Conservation (phyloP, 1,140 invertebrate species). For the Apis cerana region DNA sequence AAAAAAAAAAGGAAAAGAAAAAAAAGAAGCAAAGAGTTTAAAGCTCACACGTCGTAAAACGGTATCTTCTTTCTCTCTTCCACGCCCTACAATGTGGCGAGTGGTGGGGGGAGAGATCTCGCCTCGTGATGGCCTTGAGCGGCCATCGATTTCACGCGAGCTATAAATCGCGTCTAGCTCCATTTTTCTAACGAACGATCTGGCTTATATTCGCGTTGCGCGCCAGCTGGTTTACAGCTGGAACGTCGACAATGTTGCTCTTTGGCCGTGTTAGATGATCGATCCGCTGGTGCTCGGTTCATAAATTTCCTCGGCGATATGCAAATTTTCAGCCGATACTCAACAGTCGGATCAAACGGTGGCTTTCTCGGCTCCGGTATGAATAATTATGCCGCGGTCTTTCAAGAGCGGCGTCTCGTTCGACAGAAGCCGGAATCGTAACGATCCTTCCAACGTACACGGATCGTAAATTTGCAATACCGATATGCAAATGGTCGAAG, state of each 20-base stretch:
- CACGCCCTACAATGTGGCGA: too few relatives aligned
- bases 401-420: conserved; percentile 16
- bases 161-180: not conserved
- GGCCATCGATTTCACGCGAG: not conserved
- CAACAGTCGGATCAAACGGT: not conserved
- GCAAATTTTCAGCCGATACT: conserved; percentile 14
- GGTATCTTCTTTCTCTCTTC: too few relatives aligned
- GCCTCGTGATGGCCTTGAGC: not conserved
- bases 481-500: conserved; percentile 32
- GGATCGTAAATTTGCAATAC: conserved; percentile 39
- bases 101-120: not conserved
- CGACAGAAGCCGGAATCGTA: conserved; percentile 15
- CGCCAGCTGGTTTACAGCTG: not conserved
- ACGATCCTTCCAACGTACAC: not conserved
- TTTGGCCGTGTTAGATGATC: conserved; percentile 20
- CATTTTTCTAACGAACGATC: not conserved
- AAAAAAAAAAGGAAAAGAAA: too few relatives aligned
- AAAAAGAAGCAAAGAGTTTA: too few relatives aligned
- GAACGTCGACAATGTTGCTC: not conserved
- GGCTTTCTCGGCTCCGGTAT: not conserved
- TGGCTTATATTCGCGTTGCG: not conserved
- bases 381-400: conserved; percentile 35
- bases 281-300: conserved; percentile 10
- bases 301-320: conserved; percentile 40
- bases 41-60: too few relatives aligned